phyloP scores from a whole-genome alignment of 2,797 vertebrate species.

The Vipera ursinii region DNA sequence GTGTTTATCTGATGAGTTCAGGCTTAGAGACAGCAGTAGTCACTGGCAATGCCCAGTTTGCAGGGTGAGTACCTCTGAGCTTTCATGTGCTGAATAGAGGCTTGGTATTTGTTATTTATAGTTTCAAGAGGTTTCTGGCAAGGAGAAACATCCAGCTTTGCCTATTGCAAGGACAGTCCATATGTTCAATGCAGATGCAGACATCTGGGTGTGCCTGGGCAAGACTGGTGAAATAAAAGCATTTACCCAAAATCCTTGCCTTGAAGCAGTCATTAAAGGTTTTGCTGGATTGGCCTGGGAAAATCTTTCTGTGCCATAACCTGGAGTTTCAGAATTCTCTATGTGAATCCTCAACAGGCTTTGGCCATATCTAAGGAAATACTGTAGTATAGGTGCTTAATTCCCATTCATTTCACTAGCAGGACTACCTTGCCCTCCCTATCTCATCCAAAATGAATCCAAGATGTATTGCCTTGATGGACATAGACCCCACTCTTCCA shows the following conservation, averaged over 20 bases:
- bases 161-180: slow-evolving; percentile 45
- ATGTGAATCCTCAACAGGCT: background rate
- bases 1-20: slow-evolving; percentile 94
- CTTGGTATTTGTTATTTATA: slow-evolving; percentile 69
- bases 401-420: background rate
- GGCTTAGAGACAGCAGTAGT: slow-evolving; percentile 89
- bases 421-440: background rate
- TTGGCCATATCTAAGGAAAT: background rate
- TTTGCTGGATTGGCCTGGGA: background rate
- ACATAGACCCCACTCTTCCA: background rate
- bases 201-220: slow-evolving; percentile 14
- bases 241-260: background rate
- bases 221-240: slow-evolving; percentile 4
- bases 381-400: background rate
- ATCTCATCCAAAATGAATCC: background rate
- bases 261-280: background rate
- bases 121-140: slow-evolving; percentile 67
- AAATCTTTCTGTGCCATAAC: background rate
- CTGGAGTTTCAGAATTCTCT: background rate
- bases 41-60: slow-evolving; percentile 97
- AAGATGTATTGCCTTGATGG: background rate
- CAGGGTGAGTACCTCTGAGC: slow-evolving; percentile 86
- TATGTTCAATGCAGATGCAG: slow-evolving; percentile 7
- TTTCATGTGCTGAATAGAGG: slow-evolving; percentile 78
- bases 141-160: slow-evolving; percentile 64